Evolutionary conservation across 2,797 vertebrate species (phyloP).

Genomic region (Danio kyathit): DNA sequence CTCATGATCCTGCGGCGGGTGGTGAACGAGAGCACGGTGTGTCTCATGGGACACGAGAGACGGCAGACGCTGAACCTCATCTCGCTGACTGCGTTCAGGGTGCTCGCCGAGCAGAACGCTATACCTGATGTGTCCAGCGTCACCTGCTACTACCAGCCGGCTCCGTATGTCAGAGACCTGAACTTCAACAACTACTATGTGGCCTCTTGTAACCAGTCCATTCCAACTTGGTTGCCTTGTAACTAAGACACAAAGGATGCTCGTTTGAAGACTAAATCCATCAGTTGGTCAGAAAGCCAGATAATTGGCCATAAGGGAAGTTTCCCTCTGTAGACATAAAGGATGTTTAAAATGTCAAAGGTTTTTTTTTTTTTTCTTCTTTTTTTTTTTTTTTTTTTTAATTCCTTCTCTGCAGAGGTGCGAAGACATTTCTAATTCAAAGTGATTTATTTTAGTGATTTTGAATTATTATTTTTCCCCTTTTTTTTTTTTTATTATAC

Average conservation of each 20-base stretch:
- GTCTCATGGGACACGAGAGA: slow-evolving; percentile 96
- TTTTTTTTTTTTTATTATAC: slow-evolving; percentile 15
- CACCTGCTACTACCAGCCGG: slow-evolving; percentile 96
- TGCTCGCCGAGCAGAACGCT: slow-evolving; percentile 93
- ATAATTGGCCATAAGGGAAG: slow-evolving; percentile 64
- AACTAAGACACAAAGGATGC: slow-evolving; percentile 79
- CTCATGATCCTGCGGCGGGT: slow-evolving; percentile 93
- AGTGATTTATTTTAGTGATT: slow-evolving; percentile 74
- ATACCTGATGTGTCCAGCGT: slow-evolving; percentile 93
- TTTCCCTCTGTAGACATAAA: slow-evolving; percentile 73
- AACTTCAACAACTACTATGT: slow-evolving; percentile 99
- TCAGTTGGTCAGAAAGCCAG: slow-evolving; percentile 29
- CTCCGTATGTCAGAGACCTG: slow-evolving; percentile 89
- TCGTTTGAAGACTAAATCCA: slow-evolving; percentile 57
- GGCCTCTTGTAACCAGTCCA: slow-evolving; percentile 88
- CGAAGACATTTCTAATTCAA: slow-evolving; percentile 69
- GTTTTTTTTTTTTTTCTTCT: slow-evolving; percentile 58
- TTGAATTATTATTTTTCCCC: slow-evolving; percentile 34
- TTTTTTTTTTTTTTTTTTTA: slow-evolving; percentile 60
- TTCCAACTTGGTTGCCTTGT: slow-evolving; percentile 97
- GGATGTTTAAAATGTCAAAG: slow-evolving; percentile 71
- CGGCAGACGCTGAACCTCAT: slow-evolving; percentile 96
- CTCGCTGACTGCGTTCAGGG: slow-evolving; percentile 90
- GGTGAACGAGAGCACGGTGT: slow-evolving; percentile 97
- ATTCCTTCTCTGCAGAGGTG: slow-evolving; percentile 74